A percentile compares a stretch with the other conserved stretches of the same genome.
Evolutionary conservation across 2,888 invertebrate genomes (phyloP).

Genomic region (Eristalis intricaria): DNA sequence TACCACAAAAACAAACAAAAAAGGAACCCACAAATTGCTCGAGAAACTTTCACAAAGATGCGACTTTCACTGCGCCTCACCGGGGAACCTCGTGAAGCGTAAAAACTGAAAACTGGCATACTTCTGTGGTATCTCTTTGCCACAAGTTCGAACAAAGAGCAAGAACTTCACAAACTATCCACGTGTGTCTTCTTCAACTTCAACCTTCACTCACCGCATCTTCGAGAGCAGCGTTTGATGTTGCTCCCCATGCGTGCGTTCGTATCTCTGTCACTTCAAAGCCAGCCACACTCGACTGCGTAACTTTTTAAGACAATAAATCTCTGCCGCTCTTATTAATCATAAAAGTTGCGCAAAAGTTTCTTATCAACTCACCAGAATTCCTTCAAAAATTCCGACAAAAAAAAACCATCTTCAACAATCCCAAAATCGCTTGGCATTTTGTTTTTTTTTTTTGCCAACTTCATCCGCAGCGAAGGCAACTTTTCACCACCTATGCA

Average conservation of each 20-base stretch:
- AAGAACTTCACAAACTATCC: background rate
- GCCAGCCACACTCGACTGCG: background rate
- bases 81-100: background rate
- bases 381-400: background rate
- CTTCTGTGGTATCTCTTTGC: background rate
- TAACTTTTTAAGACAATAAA: conserved; percentile 35
- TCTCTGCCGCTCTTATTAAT: conserved; percentile 49
- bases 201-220: background rate
- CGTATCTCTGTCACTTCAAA: background rate
- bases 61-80: background rate
- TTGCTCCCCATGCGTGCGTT: background rate
- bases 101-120: background rate
- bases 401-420: background rate
- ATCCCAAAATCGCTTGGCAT: conserved; percentile 10
- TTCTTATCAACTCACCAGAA: conserved; percentile 33
- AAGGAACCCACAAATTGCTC: background rate
- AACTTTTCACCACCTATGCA: conserved; percentile 25
- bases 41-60: background rate
- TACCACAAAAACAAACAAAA: background rate
- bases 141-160: background rate
- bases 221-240: background rate
- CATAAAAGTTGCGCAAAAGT: conserved; percentile 57
- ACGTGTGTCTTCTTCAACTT: background rate
- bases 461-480: background rate
- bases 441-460: background rate